Conservation (phyloP, 2,888 invertebrate genomes). For the Tribolium freemani region DNA sequence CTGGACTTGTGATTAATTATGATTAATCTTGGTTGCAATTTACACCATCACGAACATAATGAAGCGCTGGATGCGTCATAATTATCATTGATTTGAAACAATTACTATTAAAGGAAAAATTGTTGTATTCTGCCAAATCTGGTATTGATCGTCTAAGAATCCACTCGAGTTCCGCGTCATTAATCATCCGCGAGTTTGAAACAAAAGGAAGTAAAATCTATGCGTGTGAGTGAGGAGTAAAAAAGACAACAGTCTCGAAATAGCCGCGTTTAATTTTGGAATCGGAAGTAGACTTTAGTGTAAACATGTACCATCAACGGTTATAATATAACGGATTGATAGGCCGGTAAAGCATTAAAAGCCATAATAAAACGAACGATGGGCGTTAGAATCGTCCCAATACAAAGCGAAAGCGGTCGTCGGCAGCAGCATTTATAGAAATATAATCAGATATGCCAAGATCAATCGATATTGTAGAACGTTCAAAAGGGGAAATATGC, state of each 20-base stretch:
- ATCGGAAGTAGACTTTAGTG: constrained; percentile 9
- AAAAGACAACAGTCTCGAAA: background rate
- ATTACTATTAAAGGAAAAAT: background rate
- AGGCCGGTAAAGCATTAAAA: constrained; percentile 44
- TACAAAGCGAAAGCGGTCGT: constrained; percentile 38
- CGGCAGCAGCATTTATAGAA: constrained; percentile 46
- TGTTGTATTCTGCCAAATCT: background rate
- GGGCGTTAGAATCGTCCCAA: constrained; percentile 38
- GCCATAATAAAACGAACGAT: constrained; percentile 40
- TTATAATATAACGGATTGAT: constrained; percentile 42
- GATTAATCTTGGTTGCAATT: constrained; percentile 54
- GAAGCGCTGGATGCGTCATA: constrained; percentile 51
- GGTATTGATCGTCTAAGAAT: background rate
- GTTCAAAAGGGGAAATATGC: constrained; percentile 38
- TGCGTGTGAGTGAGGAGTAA: background rate
- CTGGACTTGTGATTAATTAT: constrained; percentile 54
- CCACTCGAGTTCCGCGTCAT: background rate
- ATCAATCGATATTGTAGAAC: constrained; percentile 47
- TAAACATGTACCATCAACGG: constrained; percentile 34
- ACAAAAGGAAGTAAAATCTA: background rate
- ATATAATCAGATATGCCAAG: constrained; percentile 47
- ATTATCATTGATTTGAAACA: constrained; percentile 37
- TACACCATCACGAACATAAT: constrained; percentile 54
- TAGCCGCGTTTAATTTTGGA: constrained; percentile 12
- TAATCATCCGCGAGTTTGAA: background rate